Percentiles rank a stretch among this genome's conserved stretches.
Conservation (phyloP, 2,797 vertebrate genomes). For the Falco rusticolus region DNA sequence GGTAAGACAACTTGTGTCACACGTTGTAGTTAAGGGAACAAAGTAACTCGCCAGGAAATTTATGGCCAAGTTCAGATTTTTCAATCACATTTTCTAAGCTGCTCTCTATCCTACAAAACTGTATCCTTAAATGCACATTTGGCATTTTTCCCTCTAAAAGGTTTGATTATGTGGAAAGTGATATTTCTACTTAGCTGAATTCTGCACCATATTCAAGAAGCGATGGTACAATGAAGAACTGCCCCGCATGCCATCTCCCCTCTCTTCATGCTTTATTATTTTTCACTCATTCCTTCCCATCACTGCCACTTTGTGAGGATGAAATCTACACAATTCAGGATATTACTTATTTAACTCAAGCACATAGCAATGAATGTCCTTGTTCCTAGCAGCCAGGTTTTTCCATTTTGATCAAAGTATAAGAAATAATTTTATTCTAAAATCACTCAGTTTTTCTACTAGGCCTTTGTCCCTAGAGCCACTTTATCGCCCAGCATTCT, state of each 20-base stretch:
- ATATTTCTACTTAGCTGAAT: neutral
- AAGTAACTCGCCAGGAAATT: neutral
- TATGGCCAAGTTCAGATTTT: neutral
- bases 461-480: neutral
- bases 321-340: neutral
- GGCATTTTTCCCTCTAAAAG: neutral
- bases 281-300: neutral
- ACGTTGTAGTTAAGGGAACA: neutral
- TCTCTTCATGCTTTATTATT: neutral
- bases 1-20: neutral
- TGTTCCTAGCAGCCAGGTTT: neutral
- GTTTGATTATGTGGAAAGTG: neutral
- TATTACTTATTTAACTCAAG: neutral
- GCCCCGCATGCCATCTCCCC: neutral
- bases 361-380: neutral
- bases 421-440: neutral
- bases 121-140: neutral
- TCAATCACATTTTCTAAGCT: conserved; percentile 1
- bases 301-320: neutral
- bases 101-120: neutral
- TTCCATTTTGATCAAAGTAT: conserved; percentile 2
- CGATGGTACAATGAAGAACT: neutral
- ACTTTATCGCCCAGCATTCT: neutral
- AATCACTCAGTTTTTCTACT: neutral
- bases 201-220: neutral